These are phyloP conservation scores for Hippocampus barbouri DNA, from an alignment of 2,113 vertebrate species.

Conservation along the genomic window DNA sequence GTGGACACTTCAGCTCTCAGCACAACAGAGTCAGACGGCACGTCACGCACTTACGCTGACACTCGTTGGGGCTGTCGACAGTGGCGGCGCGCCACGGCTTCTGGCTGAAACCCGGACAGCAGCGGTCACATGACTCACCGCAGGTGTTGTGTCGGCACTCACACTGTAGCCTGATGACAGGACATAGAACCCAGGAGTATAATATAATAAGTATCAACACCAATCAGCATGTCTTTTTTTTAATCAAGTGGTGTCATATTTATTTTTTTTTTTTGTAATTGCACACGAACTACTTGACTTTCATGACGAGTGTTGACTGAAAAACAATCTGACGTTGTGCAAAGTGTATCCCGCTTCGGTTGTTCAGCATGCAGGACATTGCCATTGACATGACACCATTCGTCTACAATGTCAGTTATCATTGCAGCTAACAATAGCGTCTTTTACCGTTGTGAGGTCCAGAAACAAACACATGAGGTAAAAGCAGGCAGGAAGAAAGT, in stretches of 20 bases:
- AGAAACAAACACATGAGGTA: slow-evolving; percentile 38
- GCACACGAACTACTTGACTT: neutral
- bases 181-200: neutral
- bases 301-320: neutral
- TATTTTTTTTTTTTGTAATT: no score
- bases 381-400: slow-evolving; percentile 20
- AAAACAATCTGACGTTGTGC: neutral
- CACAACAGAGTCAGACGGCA: neutral
- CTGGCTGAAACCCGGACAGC: slow-evolving; percentile 86
- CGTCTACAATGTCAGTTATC: slow-evolving; percentile 24
- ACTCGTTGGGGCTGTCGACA: slow-evolving; percentile 72
- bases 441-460: slow-evolving; percentile 28
- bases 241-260: neutral
- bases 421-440: slow-evolving; percentile 12
- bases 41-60: slow-evolving; percentile 78
- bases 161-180: slow-evolving; percentile 76
- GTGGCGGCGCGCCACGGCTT: slow-evolving; percentile 81
- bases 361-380: slow-evolving; percentile 3
- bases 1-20: slow-evolving; percentile 40
- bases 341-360: neutral
- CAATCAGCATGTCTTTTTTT: neutral
- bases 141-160: slow-evolving; percentile 91
- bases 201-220: neutral
- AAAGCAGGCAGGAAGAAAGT: neutral
- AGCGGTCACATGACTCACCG: slow-evolving; percentile 84